These are phyloP conservation scores for Centruroides sculpturatus DNA, from an alignment of 1,140 invertebrate genomes.

Conservation along the genomic window DNA sequence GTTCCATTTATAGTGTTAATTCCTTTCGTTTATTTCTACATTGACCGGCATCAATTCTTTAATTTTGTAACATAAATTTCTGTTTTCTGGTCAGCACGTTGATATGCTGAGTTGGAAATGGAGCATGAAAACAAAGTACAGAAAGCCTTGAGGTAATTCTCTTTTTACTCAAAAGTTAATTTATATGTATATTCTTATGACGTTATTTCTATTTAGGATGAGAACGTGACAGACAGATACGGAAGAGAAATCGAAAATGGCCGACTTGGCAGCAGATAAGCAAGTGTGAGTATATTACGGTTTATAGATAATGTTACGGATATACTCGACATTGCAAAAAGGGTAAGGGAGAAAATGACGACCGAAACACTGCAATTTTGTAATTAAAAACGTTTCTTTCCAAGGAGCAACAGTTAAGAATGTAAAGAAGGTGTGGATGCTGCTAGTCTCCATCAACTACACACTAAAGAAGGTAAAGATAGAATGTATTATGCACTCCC, in stretches of 20 bases:
- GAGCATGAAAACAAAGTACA: conserved; percentile 57
- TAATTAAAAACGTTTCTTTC: not conserved
- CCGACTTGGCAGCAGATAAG: conserved; percentile 41
- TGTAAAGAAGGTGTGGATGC: conserved; percentile 50
- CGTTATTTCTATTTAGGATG: conserved; percentile 38
- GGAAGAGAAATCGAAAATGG: conserved; percentile 40
- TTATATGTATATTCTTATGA: too few relatives aligned
- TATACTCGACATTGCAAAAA: too few relatives aligned
- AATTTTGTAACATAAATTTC: not conserved
- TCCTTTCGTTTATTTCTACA: too few relatives aligned
- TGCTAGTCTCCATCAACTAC: conserved; percentile 66
- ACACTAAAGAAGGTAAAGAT: conserved; percentile 59
- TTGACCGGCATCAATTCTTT: too few relatives aligned
- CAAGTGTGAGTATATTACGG: conserved; percentile 17
- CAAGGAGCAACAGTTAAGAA: conserved; percentile 25
- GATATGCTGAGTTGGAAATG: conserved; percentile 66
- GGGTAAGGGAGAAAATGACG: too few relatives aligned
- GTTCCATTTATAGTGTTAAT: too few relatives aligned
- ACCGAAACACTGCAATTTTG: too few relatives aligned
- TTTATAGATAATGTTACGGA: conserved; percentile 1
- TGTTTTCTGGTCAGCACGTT: conserved; percentile 47
- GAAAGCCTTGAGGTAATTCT: conserved; percentile 55
- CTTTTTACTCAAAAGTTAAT: too few relatives aligned
- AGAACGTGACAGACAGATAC: conserved; percentile 45
- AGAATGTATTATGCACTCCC: conserved; percentile 17